Percentiles rank a stretch among this genome's conserved stretches.
These are phyloP conservation scores for Herpetotheres cachinnans DNA, from an alignment of 2,113 vertebrate species.

Conservation along the genomic window DNA sequence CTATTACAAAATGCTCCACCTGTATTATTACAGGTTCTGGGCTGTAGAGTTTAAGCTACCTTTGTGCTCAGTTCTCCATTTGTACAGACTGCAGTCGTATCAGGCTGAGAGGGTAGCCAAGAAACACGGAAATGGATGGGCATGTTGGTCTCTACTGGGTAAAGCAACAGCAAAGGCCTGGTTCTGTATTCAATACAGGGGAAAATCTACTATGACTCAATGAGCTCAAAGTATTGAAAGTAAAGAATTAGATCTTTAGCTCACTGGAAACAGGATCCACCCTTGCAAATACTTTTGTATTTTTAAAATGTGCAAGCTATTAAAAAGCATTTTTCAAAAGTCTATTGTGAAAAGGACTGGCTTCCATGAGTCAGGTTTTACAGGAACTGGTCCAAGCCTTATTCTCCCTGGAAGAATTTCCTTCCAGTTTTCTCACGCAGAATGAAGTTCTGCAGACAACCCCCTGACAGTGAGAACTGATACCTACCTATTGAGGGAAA, in stretches of 20 bases:
- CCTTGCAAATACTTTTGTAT: slow-evolving; percentile 37
- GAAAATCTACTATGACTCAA: not conserved
- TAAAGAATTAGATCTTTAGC: not conserved
- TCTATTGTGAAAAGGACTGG: slow-evolving; percentile 33
- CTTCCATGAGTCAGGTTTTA: slow-evolving; percentile 65
- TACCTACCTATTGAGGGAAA: not conserved
- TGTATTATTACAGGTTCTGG: not conserved
- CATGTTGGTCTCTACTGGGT: not conserved
- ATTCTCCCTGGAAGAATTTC: slow-evolving; percentile 20
- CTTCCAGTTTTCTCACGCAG: slow-evolving; percentile 19
- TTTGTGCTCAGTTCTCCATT: not conserved
- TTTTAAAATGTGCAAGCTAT: slow-evolving; percentile 65
- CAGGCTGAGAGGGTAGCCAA: not conserved
- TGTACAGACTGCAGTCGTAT: not conserved
- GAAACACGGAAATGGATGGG: not conserved
- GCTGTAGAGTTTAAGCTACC: not conserved
- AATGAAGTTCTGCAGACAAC: not conserved
- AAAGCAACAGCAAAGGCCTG: not conserved
- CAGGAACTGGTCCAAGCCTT: slow-evolving; percentile 47
- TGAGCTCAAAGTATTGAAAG: slow-evolving; percentile 15
- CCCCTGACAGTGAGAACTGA: not conserved
- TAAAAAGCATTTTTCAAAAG: slow-evolving; percentile 52
- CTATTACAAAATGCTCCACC: not conserved
- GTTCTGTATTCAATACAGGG: not conserved
- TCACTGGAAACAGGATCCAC: slow-evolving; percentile 42